A percentile compares a stretch with the other conserved stretches of the same genome.
Evolutionary conservation across 2,113 vertebrate species (phyloP).

Genomic region (Silurus glanis): DNA sequence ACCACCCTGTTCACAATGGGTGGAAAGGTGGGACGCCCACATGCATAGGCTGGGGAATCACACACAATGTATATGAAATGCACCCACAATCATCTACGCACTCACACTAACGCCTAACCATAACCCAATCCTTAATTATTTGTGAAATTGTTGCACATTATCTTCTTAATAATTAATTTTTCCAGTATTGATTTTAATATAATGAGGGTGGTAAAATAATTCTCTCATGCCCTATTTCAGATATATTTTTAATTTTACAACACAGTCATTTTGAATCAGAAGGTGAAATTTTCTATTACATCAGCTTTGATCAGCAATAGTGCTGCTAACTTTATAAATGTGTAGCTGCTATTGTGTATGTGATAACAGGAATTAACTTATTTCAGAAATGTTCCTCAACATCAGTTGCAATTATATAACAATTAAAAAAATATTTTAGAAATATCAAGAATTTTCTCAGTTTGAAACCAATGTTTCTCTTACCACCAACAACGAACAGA

Average conservation of each 20-base stretch:
- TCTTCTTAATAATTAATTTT: neutral
- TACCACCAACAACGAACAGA: conserved; percentile 73
- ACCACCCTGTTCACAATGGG: conserved; percentile 69
- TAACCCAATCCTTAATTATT: too few relatives aligned
- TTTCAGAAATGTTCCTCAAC: neutral
- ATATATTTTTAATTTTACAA: neutral
- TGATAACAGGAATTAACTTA: neutral
- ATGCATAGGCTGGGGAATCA: conserved; percentile 69
- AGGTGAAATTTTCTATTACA: neutral
- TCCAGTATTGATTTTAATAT: neutral
- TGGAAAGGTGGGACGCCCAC: conserved; percentile 65
- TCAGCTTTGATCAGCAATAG: neutral
- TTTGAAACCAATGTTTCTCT: conserved; percentile 42
- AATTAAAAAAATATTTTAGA: neutral
- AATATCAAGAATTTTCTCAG: neutral
- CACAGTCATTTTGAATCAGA: neutral
- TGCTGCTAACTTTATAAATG: neutral
- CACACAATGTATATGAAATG: neutral
- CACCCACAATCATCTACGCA: neutral
- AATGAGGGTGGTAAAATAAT: neutral
- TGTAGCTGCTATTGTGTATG: neutral
- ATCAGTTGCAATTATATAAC: neutral
- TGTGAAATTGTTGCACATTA: neutral
- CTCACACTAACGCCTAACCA: neutral
- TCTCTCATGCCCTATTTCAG: neutral